phyloP scores from a whole-genome alignment of 2,113 vertebrate genomes.

The Aldabrachelys gigantea region DNA sequence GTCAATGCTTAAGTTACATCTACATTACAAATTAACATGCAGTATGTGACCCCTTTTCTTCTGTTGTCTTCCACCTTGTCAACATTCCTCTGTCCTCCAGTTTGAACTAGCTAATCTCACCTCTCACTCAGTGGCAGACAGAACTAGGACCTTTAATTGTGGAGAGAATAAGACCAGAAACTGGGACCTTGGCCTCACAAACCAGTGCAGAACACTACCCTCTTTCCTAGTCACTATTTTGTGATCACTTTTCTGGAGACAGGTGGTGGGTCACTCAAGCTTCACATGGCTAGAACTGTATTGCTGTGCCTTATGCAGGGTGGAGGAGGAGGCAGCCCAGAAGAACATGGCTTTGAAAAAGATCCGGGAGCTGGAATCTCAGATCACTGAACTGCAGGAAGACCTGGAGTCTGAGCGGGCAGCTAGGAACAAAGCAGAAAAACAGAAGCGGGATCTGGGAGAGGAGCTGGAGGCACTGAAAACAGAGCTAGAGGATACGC shows the following conservation, averaged over 20 bases:
- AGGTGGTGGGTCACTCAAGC: neutral
- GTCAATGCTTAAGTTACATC: neutral
- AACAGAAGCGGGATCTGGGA: slow-evolving; percentile 94
- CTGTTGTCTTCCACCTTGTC: slow-evolving; percentile 47
- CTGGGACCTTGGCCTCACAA: neutral
- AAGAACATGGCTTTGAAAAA: slow-evolving; percentile 97
- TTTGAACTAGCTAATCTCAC: neutral
- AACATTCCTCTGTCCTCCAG: slow-evolving; percentile 37
- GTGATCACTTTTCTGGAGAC: neutral
- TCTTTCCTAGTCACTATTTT: neutral
- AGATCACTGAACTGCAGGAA: slow-evolving; percentile 95
- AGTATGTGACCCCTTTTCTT: slow-evolving; percentile 37
- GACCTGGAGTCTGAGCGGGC: slow-evolving; percentile 93
- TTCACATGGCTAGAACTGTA: neutral
- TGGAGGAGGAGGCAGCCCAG: slow-evolving; percentile 94
- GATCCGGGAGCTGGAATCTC: slow-evolving; percentile 95
- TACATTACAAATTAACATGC: neutral
- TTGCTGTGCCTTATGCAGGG: slow-evolving; percentile 78
- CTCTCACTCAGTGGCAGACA: neutral
- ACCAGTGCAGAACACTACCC: neutral
- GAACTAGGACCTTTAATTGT: neutral
- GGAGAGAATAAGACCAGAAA: neutral
- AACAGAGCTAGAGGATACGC: slow-evolving; percentile 95
- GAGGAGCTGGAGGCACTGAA: slow-evolving; percentile 98
- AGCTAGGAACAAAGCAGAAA: slow-evolving; percentile 92